Percentiles rank a stretch among this genome's conserved stretches.
These are phyloP conservation scores for Alectoris magna DNA, from an alignment of 2,797 vertebrate species.

Conservation along the genomic window DNA sequence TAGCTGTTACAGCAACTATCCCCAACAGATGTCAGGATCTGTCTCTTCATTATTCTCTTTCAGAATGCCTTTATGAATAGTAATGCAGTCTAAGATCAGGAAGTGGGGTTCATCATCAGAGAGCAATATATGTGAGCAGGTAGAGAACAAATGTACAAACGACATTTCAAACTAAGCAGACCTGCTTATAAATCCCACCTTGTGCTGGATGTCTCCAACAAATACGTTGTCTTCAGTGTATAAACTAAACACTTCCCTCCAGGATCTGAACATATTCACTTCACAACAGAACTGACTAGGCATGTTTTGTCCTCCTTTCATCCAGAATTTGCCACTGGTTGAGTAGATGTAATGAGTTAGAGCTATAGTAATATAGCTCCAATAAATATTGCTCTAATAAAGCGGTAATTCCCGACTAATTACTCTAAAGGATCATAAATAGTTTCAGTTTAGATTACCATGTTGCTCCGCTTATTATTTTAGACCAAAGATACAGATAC, in stretches of 20 bases:
- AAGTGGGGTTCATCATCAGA: not conserved
- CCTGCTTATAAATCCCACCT: not conserved
- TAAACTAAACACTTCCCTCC: not conserved
- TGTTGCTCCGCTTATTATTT: not conserved
- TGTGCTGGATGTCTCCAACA: not conserved
- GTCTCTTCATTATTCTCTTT: not conserved
- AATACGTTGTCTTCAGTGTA: not conserved
- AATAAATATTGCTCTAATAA: too few relatives aligned
- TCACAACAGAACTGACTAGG: not conserved
- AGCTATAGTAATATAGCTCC: not conserved
- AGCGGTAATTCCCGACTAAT: conserved; percentile 14
- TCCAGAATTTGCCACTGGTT: not conserved
- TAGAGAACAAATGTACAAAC: not conserved
- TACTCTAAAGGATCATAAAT: not conserved
- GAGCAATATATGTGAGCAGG: not conserved
- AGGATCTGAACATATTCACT: not conserved
- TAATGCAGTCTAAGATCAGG: not conserved
- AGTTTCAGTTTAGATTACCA: conserved; percentile 14
- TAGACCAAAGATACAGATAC: not conserved
- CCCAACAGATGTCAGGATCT: not conserved
- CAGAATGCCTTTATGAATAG: not conserved
- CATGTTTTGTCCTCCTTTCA: not conserved
- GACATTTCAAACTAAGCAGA: not conserved
- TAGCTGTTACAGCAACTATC: not conserved
- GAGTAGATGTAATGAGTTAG: not conserved